A percentile compares a stretch with the other conserved stretches of the same genome.
These are phyloP conservation scores for Stramonita haemastoma DNA, from an alignment of 2,888 invertebrate genomes.

Conservation along the genomic window DNA sequence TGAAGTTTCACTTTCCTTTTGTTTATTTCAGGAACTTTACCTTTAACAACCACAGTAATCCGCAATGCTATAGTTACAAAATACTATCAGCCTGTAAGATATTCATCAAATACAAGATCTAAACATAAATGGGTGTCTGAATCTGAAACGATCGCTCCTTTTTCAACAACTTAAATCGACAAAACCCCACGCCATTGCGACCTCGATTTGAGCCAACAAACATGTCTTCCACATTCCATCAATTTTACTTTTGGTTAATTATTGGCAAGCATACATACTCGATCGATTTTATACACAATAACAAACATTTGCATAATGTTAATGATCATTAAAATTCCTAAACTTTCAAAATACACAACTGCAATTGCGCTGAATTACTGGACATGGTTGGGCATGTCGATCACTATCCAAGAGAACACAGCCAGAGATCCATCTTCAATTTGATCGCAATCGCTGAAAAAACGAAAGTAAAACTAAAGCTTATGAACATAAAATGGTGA, in stretches of 20 bases:
- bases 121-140: background rate
- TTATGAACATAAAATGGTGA: background rate
- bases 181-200: conserved; percentile 34
- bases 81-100: background rate
- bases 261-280: background rate
- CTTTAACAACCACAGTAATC: background rate
- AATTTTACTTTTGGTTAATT: background rate
- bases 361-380: background rate
- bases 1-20: conserved; percentile 32
- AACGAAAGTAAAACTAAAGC: conserved; percentile 28
- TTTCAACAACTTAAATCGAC: background rate
- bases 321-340: background rate
- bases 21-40: background rate
- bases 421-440: background rate
- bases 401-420: too few species aligned
- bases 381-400: background rate
- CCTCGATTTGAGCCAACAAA: conserved; percentile 34
- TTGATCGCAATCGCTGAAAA: background rate
- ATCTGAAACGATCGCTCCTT: conserved; percentile 3
- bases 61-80: background rate
- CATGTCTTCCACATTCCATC: conserved; percentile 29
- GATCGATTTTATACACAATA: background rate
- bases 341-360: background rate
- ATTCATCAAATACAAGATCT: background rate
- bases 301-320: background rate